Evolutionary conservation across 1,140 invertebrate genomes (phyloP).

Genomic region (Lasioglossum albipes): DNA sequence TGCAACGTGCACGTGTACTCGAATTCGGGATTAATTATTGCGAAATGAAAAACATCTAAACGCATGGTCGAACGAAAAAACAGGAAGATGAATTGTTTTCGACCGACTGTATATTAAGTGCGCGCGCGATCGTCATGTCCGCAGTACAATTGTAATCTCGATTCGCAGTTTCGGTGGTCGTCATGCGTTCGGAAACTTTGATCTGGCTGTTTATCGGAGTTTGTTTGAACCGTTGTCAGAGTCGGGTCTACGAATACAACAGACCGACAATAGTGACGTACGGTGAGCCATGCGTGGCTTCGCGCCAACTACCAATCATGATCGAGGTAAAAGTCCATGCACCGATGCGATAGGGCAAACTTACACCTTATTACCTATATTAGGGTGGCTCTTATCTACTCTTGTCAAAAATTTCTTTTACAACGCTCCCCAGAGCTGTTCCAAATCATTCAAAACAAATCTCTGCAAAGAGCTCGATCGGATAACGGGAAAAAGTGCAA

Average conservation of each 20-base stretch:
- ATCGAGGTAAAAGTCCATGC: slow-evolving; percentile 49
- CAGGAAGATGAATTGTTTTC: slow-evolving; percentile 40
- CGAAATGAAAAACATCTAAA: not conserved
- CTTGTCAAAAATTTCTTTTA: too few species aligned
- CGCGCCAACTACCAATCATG: slow-evolving; percentile 45
- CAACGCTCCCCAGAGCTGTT: too few species aligned
- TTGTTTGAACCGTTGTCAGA: not conserved
- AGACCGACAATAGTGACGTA: slow-evolving; percentile 39
- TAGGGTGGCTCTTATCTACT: too few species aligned
- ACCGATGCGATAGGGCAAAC: too few species aligned
- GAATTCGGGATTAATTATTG: not conserved
- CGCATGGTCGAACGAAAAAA: not conserved
- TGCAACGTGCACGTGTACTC: not conserved
- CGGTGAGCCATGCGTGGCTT: slow-evolving; percentile 35
- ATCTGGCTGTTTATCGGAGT: not conserved
- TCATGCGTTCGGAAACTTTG: not conserved
- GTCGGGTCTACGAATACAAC: not conserved
- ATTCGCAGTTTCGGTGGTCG: not conserved
- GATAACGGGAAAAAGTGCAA: too few species aligned
- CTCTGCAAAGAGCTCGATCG: too few species aligned
- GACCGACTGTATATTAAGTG: slow-evolving; percentile 40
- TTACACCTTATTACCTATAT: too few species aligned
- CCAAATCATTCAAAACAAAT: too few species aligned
- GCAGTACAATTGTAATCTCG: not conserved
- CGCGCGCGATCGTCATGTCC: not conserved